Evolutionary conservation across 2,113 vertebrate species (phyloP).

Genomic region (Condylura cristata): DNA sequence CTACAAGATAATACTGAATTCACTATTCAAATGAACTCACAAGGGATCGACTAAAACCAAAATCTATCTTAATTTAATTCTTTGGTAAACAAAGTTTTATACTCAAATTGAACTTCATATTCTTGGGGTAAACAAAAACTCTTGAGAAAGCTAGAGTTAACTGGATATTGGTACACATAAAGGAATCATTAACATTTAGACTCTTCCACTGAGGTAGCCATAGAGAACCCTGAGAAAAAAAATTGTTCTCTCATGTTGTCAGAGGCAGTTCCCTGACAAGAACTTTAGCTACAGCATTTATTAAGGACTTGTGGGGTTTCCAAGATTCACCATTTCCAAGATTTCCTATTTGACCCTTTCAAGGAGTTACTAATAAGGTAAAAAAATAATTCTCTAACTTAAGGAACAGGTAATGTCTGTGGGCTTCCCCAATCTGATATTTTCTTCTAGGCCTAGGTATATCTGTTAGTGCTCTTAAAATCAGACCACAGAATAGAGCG

Average conservation of each 20-base stretch:
- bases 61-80: constrained; percentile 49
- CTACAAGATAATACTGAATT: constrained; percentile 42
- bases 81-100: constrained; percentile 61
- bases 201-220: not conserved
- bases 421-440: not conserved
- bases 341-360: constrained; percentile 26
- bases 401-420: not conserved
- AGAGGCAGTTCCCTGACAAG: not conserved
- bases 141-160: constrained; percentile 11
- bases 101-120: constrained; percentile 51
- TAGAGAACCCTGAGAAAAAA: not conserved
- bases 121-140: constrained; percentile 43
- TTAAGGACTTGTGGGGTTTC: not conserved
- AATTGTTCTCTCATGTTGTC: not conserved
- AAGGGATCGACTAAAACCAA: constrained; percentile 40
- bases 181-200: not conserved
- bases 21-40: constrained; percentile 62
- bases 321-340: not conserved
- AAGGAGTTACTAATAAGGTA: not conserved
- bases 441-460: constrained; percentile 21
- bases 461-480: constrained; percentile 45
- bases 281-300: not conserved
- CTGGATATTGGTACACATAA: not conserved
- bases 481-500: constrained; percentile 28
- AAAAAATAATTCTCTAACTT: constrained; percentile 35